phyloP scores from a whole-genome alignment of 2,797 vertebrate species.

The Bucorvus abyssinicus region DNA sequence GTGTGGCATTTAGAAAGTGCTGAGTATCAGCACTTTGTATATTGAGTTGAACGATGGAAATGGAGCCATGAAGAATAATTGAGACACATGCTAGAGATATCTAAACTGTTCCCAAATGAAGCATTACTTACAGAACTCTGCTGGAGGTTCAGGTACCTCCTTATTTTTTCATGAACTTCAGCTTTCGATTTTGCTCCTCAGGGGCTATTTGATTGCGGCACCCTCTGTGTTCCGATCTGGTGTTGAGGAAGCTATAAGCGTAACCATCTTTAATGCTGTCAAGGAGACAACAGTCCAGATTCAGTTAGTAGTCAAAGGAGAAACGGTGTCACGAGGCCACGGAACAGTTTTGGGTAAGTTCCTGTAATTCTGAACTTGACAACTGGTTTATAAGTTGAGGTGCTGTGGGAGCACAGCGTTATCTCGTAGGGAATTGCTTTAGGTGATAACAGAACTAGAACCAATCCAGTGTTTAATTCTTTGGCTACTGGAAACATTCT shows the following conservation, averaged over 20 bases:
- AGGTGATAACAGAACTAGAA: neutral
- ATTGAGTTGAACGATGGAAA: neutral
- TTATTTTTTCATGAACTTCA: neutral
- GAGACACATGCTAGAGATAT: neutral
- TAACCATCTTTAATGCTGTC: constrained; percentile 87
- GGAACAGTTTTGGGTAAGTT: constrained; percentile 84
- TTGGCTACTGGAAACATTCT: neutral
- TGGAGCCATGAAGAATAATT: neutral
- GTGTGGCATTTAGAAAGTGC: neutral
- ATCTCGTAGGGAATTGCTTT: neutral
- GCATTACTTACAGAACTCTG: neutral
- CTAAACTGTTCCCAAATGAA: neutral
- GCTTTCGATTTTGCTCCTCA: constrained; percentile 45
- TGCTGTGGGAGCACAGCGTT: accelerated
- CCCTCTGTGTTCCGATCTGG: constrained; percentile 90
- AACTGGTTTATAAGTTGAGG: neutral
- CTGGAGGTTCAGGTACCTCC: neutral
- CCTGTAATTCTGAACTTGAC: neutral
- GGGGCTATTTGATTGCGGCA: constrained; percentile 88
- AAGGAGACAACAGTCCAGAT: constrained; percentile 86
- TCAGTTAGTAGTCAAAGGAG: constrained; percentile 88
- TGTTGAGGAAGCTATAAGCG: constrained; percentile 86
- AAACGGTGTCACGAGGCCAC: constrained; percentile 81
- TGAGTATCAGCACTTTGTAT: neutral
- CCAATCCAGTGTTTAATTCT: neutral